Conservation (phyloP, 2,888 invertebrate genomes). For the Chaetogeoica ovagalla region DNA sequence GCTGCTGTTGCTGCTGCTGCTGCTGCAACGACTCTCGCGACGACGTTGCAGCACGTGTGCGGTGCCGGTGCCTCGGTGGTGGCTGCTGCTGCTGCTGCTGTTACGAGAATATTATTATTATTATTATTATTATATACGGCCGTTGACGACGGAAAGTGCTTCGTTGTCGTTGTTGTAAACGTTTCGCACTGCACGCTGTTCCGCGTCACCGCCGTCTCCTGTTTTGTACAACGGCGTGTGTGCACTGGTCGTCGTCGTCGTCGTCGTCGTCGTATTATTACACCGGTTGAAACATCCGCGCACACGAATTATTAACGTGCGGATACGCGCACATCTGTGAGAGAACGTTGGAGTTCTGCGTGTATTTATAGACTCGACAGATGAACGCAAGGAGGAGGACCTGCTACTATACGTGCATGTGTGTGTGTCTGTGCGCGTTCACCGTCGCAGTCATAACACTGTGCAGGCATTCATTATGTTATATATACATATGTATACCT, state of each 20-base stretch:
- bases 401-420: background rate
- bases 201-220: conserved; percentile 16
- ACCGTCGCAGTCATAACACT: background rate
- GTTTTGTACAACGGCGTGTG: too few species aligned
- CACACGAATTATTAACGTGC: background rate
- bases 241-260: too few species aligned
- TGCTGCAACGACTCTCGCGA: background rate
- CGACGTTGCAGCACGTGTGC: conserved; percentile 14
- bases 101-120: too few species aligned
- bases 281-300: background rate
- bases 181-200: conserved; percentile 37
- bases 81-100: background rate
- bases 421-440: background rate
- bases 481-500: background rate
- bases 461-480: too few species aligned
- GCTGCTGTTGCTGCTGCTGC: too few species aligned
- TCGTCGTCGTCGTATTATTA: too few species aligned
- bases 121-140: too few species aligned
- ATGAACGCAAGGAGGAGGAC: background rate
- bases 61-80: background rate
- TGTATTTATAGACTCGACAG: background rate
- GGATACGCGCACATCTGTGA: background rate
- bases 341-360: background rate
- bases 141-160: too few species aligned
- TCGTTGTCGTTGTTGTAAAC: too few species aligned